Base-by-base conservation (phyloP, 1,140 invertebrate genomes). In the Drosophila mojavensis region DNA sequence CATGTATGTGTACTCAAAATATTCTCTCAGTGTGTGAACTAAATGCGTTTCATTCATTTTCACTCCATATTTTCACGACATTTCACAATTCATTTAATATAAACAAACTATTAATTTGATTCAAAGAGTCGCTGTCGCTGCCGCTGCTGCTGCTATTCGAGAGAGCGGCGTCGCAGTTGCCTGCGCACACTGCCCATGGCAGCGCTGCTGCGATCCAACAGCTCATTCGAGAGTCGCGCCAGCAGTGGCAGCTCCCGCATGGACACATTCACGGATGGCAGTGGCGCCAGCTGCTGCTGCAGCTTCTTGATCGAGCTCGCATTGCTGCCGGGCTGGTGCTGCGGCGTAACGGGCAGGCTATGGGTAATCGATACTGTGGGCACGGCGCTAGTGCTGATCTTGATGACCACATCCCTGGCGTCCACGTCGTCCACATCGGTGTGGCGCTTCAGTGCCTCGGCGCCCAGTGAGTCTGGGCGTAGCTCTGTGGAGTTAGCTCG, bases 171-270 rank as follows among this genome's bases (percentile, higher is more conserved):
- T 24, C 90, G 75, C 59, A 91, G 61, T 54, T 80, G 75, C 45
- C 75, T 73, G 5, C 82, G 88, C 0, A 85, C 79, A 47, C 78
- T 80, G 39, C 74, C 78, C 56, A 81, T 55, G 10, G 83, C 75
- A 26, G 86, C 77, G 58, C 70, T 89, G 80, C 84, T 89, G 58
- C 76, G 78, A 66, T 90, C 86, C 7, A 91, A 78, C 51, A 91
- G 64, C 59, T 91, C 90, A 24, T 80, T 91, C 41, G 90, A 91
- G 13, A 92, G 69, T 13, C 91, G 76, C 43, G 91, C 90, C 28
- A 92, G 54, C 24, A 92, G 59, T 4, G 91, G 91, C 48, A 92
- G 50, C 74, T 92, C 91, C 36, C 90, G 80, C 91, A 92, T 92
- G 17, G 91, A 92, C 13, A 92, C 91, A 73, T 92, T 92, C 4